phyloP scores from a whole-genome alignment of 2,113 vertebrate genomes.

The Cryptomyrus ogoouensis region DNA sequence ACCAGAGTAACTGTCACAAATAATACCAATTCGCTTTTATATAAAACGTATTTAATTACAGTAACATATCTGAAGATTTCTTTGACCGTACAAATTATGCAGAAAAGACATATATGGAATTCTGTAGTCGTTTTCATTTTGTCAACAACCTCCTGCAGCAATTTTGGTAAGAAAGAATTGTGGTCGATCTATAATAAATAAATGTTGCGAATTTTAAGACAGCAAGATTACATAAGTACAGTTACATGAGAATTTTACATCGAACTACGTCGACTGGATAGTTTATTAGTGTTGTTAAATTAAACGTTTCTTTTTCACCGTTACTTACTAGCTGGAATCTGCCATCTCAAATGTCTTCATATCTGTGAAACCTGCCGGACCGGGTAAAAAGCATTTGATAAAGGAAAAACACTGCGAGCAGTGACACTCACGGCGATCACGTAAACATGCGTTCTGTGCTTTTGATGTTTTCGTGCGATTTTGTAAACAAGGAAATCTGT shows the following conservation, averaged over 20 bases:
- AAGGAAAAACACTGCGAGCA: not conserved
- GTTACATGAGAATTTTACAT: not conserved
- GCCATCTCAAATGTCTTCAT: not conserved
- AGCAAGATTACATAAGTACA: not conserved
- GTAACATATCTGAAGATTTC: not conserved
- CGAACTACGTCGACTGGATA: not conserved
- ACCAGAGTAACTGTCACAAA: not conserved
- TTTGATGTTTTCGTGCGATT: not conserved
- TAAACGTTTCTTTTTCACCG: not conserved
- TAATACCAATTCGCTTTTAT: not conserved
- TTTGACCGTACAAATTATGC: not conserved
- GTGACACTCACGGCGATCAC: not conserved
- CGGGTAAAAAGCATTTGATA: not conserved
- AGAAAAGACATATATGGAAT: not conserved
- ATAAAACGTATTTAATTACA: not conserved
- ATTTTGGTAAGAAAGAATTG: not conserved
- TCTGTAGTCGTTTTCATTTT: not conserved
- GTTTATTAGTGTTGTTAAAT: not conserved
- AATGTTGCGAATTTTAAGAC: not conserved
- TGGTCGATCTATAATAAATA: not conserved
- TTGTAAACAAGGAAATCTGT: not conserved
- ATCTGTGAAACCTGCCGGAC: not conserved
- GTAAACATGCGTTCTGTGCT: not conserved
- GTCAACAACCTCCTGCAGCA: not conserved
- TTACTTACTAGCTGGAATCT: constrained; percentile 15